Conservation (phyloP, 2,888 invertebrate genomes). For the Julus scandinavius region DNA sequence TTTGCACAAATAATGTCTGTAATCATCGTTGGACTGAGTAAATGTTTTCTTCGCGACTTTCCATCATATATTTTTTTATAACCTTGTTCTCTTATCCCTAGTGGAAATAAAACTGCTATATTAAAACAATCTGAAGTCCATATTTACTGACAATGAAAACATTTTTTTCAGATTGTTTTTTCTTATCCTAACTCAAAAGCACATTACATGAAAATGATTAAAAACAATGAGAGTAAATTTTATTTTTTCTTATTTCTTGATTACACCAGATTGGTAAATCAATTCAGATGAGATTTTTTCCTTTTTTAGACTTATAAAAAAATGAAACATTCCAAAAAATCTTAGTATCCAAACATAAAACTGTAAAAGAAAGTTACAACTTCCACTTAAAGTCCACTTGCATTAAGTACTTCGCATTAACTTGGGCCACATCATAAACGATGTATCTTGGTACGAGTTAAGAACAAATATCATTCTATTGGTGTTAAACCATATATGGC, state of each 20-base stretch:
- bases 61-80: background rate
- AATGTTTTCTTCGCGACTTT: slow-evolving; percentile 49
- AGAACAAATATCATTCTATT: background rate
- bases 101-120: background rate
- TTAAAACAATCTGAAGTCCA: no score
- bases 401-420: slow-evolving; percentile 88
- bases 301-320: no score
- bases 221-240: no score
- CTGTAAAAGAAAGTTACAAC: background rate
- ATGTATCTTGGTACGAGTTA: slow-evolving; percentile 68
- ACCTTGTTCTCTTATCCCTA: background rate
- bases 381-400: slow-evolving; percentile 73
- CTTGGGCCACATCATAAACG: slow-evolving; percentile 95
- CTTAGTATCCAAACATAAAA: background rate
- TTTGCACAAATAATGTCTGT: slow-evolving; percentile 91
- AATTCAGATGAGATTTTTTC: no score
- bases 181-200: no score
- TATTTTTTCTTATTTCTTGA: no score
- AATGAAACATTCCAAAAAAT: no score
- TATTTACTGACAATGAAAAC: no score
- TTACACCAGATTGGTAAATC: no score
- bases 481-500: background rate
- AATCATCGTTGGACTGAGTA: slow-evolving; percentile 96
- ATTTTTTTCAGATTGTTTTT: no score
- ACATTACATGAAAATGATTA: no score